phyloP scores from a whole-genome alignment of 1,140 invertebrate species.

The Drosophila kikkawai region DNA sequence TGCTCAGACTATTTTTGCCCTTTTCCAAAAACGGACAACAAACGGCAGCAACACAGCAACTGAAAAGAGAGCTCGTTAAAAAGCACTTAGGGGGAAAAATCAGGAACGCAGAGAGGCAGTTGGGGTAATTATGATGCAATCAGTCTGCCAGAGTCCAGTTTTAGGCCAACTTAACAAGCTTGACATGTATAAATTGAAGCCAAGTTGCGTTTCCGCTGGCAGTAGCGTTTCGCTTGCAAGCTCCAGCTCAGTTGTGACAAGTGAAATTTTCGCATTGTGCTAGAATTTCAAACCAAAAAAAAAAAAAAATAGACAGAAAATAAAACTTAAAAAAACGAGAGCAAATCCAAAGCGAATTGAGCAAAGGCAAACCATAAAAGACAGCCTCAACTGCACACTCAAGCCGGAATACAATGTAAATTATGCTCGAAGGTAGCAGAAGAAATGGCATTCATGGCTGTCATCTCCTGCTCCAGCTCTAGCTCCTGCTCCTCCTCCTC shows the following conservation, averaged over 20 bases:
- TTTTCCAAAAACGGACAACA: conserved; percentile 41
- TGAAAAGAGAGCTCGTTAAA: conserved; percentile 72
- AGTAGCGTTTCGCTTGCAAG: neutral
- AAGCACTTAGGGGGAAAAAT: conserved; percentile 66
- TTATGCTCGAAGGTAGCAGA: conserved; percentile 65
- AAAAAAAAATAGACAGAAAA: neutral
- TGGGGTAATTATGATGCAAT: conserved; percentile 80
- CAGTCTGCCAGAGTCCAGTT: conserved; percentile 46
- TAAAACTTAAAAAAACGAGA: conserved; percentile 5
- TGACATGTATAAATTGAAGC: conserved; percentile 65
- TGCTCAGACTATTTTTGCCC: conserved; percentile 12
- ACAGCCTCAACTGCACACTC: conserved; percentile 50
- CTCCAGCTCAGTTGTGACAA: conserved; percentile 31
- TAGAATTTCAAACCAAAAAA: neutral
- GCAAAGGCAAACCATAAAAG: conserved; percentile 49
- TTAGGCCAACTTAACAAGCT: conserved; percentile 56
- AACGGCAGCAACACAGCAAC: conserved; percentile 22
- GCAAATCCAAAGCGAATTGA: conserved; percentile 12
- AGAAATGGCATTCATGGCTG: conserved; percentile 69
- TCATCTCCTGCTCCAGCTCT: conserved; percentile 43
- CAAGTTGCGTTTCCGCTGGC: conserved; percentile 24
- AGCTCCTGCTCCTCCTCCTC: neutral
- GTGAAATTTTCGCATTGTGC: conserved; percentile 21
- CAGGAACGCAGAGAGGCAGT: conserved; percentile 30
- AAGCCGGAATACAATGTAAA: conserved; percentile 65